These are phyloP conservation scores for Mellivora capensis DNA, from an alignment of 2,113 vertebrate genomes.

Conservation along the genomic window DNA sequence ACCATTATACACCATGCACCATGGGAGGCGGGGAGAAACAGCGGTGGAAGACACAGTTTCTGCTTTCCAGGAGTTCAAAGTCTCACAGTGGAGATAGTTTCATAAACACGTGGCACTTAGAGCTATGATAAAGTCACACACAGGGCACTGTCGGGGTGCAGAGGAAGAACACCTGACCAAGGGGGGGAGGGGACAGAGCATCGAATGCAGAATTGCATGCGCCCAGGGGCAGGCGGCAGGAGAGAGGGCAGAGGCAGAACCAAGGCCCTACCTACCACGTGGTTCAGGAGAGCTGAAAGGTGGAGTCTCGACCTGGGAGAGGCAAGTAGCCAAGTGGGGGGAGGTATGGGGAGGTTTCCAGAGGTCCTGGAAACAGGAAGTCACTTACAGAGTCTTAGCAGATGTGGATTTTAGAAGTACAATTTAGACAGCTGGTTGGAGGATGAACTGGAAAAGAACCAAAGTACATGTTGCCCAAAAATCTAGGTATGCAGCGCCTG, in stretches of 20 bases:
- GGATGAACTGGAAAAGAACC: not conserved
- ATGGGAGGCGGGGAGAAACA: not conserved
- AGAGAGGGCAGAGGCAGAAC: rapidly evolving
- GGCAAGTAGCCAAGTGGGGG: not conserved
- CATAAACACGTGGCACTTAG: not conserved
- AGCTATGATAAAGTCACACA: not conserved
- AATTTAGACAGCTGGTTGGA: not conserved
- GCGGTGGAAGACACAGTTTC: not conserved
- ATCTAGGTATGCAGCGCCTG: not conserved
- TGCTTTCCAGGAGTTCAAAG: not conserved
- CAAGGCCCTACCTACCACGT: rapidly evolving
- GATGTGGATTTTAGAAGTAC: not conserved
- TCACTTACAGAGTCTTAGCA: not conserved
- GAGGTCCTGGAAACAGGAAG: not conserved
- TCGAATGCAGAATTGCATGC: not conserved
- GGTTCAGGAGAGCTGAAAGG: not conserved
- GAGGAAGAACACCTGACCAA: not conserved
- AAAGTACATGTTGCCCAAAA: not conserved
- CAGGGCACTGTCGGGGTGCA: too few species aligned
- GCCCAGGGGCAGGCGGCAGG: not conserved
- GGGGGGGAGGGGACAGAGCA: not conserved
- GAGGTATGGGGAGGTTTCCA: too few species aligned
- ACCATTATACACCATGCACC: not conserved
- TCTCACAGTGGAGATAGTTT: not conserved
- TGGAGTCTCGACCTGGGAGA: not conserved